A percentile compares a stretch with the other conserved stretches of the same genome.
These are phyloP conservation scores for Anthoscopus minutus DNA, from an alignment of 2,113 vertebrate genomes.

Conservation along the genomic window DNA sequence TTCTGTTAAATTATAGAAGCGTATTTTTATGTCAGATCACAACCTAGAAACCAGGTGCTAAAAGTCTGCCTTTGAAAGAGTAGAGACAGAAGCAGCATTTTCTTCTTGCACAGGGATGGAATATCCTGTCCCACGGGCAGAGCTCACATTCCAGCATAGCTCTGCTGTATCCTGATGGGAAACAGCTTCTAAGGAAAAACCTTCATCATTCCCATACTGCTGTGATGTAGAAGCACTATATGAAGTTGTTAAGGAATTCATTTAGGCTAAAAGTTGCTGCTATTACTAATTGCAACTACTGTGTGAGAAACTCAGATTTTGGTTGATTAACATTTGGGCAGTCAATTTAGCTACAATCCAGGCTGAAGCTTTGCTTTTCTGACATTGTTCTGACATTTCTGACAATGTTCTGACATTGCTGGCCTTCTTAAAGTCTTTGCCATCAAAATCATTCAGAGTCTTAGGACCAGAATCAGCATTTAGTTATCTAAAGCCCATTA, in stretches of 20 bases:
- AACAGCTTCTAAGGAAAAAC: neutral
- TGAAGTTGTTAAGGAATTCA: neutral
- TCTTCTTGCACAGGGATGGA: neutral
- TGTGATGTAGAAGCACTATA: neutral
- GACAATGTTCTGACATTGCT: neutral
- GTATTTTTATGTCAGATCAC: neutral
- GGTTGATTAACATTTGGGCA: neutral
- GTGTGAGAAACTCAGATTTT: neutral
- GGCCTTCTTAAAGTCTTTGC: neutral
- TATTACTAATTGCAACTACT: neutral
- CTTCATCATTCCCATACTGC: neutral
- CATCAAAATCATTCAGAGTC: neutral
- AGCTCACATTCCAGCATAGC: accelerated
- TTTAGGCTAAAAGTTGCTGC: neutral
- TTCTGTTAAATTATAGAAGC: neutral
- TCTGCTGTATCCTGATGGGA: neutral
- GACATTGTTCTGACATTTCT: too few relatives aligned
- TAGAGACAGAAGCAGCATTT: neutral
- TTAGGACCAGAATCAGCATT: neutral
- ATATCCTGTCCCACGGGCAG: accelerated
- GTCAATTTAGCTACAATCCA: neutral
- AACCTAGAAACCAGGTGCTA: neutral
- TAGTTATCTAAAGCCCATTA: neutral
- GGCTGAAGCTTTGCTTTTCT: neutral
- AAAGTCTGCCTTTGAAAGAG: neutral